Evolutionary conservation across 2,797 vertebrate genomes (phyloP), one percentile per base, ranked within the genome.

Genomic region (Dromococcyx pavoninus): DNA sequence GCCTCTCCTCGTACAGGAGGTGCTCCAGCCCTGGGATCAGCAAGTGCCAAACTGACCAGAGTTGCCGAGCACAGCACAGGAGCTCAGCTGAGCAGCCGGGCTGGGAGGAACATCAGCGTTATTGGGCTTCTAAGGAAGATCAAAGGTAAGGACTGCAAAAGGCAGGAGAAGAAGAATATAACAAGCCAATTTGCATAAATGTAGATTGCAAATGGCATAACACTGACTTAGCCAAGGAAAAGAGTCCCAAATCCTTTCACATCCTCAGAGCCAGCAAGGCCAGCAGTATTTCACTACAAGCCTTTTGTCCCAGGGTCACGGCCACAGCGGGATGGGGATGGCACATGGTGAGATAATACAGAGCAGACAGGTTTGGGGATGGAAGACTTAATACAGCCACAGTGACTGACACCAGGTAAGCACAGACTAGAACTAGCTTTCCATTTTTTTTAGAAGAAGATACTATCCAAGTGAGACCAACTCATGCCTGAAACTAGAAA

Each of bases 301-400:
- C 3, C n/a, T 61, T 23, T 17, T 11, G 30, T 54, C 9, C 4
- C 27, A 1, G 35, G 28, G 39, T 32, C 25, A 23, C 0, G 6
- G 33, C 4, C 0, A 1, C 43, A 32, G 43, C 2, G 13, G 16
- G 35, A 3, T 8, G 54, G 19, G 56, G 43, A 22, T 22, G 53
- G 54, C 24, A 7, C 25, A 2, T 4, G 10, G 25, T 10, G 39
- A 54, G 46, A 33, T 3, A 22, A 17, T 4, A 21, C 15, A 3
- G 4, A 33, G 11, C 57, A 41, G 28, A 3, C 10, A 7, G 43
- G 16, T 70, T 10, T n/a, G 44, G 74, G 51, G 35, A 17, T 1
- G 2, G 16, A 17, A 35, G n/a, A 4, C 9, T 28, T 21, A 16
- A 6, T 2, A 14, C 6, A 39, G 41, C 16, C 27, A 11, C 8